These are phyloP conservation scores for Taxidea taxus DNA, from an alignment of 2,113 vertebrate genomes.

Conservation along the genomic window DNA sequence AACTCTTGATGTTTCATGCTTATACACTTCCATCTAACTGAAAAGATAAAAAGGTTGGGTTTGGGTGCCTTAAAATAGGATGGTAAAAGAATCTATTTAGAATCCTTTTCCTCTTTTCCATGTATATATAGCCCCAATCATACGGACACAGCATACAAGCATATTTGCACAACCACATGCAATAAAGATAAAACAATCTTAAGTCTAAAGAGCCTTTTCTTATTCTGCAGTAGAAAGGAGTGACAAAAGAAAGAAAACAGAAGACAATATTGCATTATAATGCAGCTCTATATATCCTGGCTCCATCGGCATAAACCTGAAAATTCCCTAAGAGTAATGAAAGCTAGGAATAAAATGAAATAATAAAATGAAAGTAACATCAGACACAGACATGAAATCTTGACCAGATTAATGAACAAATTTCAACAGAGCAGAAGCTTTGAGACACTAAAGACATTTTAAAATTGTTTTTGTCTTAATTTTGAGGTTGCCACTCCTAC, in stretches of 20 bases:
- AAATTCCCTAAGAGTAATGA: slow-evolving; percentile 8
- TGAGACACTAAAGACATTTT: neutral
- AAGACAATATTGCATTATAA: neutral
- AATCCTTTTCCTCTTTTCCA: neutral
- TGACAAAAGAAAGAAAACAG: neutral
- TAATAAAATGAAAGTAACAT: neutral
- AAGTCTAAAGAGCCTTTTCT: neutral
- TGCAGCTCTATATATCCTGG: neutral
- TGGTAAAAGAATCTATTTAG: neutral
- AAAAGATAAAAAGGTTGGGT: neutral
- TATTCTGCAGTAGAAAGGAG: neutral
- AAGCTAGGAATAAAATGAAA: neutral
- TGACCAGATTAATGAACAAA: neutral
- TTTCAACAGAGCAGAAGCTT: neutral
- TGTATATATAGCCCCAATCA: neutral
- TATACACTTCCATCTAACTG: neutral
- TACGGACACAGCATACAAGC: neutral
- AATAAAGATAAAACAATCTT: neutral
- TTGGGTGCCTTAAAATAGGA: neutral
- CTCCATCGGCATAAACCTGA: neutral
- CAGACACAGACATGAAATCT: neutral
- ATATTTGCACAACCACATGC: neutral
- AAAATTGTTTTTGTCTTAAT: slow-evolving; percentile 25
- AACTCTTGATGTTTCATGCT: neutral
- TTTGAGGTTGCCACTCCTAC: slow-evolving; percentile 29